Conservation (phyloP, 2,113 vertebrate species). For the Brienomyrus longianalis region DNA sequence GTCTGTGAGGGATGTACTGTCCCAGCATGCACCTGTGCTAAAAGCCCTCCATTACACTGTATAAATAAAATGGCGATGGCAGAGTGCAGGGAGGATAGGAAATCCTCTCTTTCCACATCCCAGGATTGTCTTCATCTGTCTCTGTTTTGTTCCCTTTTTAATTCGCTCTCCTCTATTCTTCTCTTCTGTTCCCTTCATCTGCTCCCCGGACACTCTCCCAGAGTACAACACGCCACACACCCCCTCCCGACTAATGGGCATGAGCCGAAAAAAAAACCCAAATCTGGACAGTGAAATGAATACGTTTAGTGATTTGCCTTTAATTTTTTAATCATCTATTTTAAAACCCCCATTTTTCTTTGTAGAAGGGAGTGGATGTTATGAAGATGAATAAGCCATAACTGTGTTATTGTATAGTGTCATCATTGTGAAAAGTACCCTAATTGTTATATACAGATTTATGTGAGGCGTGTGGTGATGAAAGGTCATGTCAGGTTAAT, state of each 20-base stretch:
- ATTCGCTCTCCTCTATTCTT: slow-evolving; percentile 24
- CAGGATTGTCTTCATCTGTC: background rate
- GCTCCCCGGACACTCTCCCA: background rate
- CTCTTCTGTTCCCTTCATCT: slow-evolving; percentile 28
- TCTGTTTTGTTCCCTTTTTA: background rate
- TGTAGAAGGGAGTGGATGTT: background rate
- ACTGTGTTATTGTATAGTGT: slow-evolving; percentile 19
- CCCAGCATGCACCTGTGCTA: slow-evolving; percentile 5
- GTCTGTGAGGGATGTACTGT: background rate
- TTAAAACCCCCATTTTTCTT: background rate
- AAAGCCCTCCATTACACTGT: background rate
- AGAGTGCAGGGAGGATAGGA: background rate
- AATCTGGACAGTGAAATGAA: background rate
- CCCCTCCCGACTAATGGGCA: background rate
- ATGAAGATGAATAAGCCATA: slow-evolving; percentile 20
- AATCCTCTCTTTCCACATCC: background rate
- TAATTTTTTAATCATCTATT: slow-evolving; percentile 2
- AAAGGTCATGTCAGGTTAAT: slow-evolving; percentile 34
- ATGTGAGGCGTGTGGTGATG: slow-evolving; percentile 22
- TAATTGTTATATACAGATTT: slow-evolving; percentile 36
- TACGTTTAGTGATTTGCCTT: background rate
- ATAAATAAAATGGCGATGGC: background rate
- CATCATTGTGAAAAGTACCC: slow-evolving; percentile 16
- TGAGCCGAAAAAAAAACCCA: background rate
- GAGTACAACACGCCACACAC: background rate